A percentile compares a stretch with the other conserved stretches of the same genome.
Evolutionary conservation across 1,140 invertebrate species (phyloP).

Genomic region (Atta colombica): DNA sequence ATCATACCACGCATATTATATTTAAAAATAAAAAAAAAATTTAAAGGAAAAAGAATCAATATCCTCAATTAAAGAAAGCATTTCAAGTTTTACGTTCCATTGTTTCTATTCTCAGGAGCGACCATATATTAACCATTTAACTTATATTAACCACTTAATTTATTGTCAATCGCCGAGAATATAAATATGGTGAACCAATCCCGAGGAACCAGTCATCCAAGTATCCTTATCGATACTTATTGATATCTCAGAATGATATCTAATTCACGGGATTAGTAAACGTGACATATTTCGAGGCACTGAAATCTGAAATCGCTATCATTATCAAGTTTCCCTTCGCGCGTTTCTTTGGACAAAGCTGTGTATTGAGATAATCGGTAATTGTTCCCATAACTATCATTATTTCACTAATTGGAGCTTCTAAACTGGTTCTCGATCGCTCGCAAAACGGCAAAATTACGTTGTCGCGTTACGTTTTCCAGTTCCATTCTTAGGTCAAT

Average conservation of each 20-base stretch:
- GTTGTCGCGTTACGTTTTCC: not conserved
- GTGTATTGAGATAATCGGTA: slow-evolving; percentile 34
- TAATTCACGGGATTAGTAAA: not conserved
- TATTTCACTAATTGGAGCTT: not conserved
- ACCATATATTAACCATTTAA: slow-evolving; percentile 14
- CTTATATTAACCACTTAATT: slow-evolving; percentile 48
- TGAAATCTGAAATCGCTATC: not conserved
- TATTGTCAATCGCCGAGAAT: slow-evolving; percentile 49
- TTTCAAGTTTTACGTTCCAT: not conserved
- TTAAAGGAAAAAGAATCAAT: not conserved
- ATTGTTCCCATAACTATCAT: not conserved
- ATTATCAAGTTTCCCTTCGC: slow-evolving; percentile 5
- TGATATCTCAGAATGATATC: not conserved
- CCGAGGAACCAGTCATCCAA: slow-evolving; percentile 4
- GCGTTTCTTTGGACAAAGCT: not conserved
- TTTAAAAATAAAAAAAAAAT: not conserved
- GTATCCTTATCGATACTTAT: not conserved
- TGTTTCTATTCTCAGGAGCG: slow-evolving; percentile 6
- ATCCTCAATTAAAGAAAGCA: not conserved
- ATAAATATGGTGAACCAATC: slow-evolving; percentile 36
- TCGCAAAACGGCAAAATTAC: slow-evolving; percentile 4
- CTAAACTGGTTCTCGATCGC: slow-evolving; percentile 47
- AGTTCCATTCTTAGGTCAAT: not conserved
- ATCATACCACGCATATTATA: not conserved
- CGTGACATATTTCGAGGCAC: not conserved